Evolutionary conservation across 2,113 vertebrate genomes (phyloP).

Genomic region (Cephalopholis sonnerati): DNA sequence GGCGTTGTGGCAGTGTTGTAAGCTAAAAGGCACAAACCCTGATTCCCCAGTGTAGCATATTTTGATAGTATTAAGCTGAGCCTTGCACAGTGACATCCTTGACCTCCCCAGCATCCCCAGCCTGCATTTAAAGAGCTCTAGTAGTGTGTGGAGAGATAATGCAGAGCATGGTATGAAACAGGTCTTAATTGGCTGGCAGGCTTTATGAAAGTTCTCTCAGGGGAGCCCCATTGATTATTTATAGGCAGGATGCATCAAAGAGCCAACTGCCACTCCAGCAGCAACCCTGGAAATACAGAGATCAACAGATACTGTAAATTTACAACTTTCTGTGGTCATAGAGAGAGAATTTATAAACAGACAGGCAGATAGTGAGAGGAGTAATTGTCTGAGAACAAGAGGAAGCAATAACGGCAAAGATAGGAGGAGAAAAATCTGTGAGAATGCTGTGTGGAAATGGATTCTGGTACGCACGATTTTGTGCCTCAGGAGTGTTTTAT

Average conservation of each 20-base stretch:
- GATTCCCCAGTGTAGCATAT: slow-evolving; percentile 15
- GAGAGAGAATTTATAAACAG: slow-evolving; percentile 39
- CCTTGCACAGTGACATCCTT: slow-evolving; percentile 47
- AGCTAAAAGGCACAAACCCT: slow-evolving; percentile 9
- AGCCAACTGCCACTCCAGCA: slow-evolving; percentile 64
- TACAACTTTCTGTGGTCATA: slow-evolving; percentile 39
- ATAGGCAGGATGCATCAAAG: slow-evolving; percentile 80
- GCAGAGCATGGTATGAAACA: slow-evolving; percentile 56
- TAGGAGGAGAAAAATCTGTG: not conserved
- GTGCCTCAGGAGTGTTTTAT: not conserved
- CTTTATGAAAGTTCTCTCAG: slow-evolving; percentile 69
- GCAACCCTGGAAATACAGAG: slow-evolving; percentile 56
- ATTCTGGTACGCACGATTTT: not conserved
- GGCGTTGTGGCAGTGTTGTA: not conserved
- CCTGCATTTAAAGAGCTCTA: slow-evolving; percentile 40
- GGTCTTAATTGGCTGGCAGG: slow-evolving; percentile 78
- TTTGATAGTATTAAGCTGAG: slow-evolving; percentile 47
- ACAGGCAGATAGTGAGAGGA: not conserved
- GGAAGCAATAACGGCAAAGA: slow-evolving; percentile 3
- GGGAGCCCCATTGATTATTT: slow-evolving; percentile 79
- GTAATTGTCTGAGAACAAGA: slow-evolving; percentile 13
- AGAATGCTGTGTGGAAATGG: slow-evolving; percentile 10
- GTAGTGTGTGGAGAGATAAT: slow-evolving; percentile 57
- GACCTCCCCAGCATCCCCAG: slow-evolving; percentile 58
- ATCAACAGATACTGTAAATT: slow-evolving; percentile 56